Evolutionary conservation across 53 echinoderm and acorn worm species (phyloP).

Genomic region (Crossaster papposus): DNA sequence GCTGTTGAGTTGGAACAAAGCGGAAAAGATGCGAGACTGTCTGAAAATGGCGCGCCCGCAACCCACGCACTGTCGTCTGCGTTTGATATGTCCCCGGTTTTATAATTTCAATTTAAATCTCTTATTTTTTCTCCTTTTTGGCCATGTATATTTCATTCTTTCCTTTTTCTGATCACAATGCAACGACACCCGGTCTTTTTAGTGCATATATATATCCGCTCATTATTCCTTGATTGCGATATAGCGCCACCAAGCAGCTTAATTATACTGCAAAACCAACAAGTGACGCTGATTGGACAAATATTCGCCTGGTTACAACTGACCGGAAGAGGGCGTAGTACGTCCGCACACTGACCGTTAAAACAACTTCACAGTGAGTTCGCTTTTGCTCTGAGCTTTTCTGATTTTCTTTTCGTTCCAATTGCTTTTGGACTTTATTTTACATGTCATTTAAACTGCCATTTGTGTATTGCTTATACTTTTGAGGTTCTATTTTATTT

Average conservation of each 20-base stretch:
- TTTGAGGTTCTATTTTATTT: no score
- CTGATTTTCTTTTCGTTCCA: no score
- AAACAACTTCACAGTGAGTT: no score
- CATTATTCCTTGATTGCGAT: neutral
- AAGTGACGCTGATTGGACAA: slow-evolving; percentile 43
- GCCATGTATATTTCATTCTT: neutral
- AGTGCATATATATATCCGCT: no score
- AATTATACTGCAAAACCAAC: neutral
- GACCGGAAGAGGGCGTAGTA: slow-evolving; percentile 28
- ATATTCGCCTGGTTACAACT: neutral
- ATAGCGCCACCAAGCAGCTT: slow-evolving; percentile 47
- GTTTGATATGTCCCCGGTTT: slow-evolving; percentile 34
- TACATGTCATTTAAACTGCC: no score
- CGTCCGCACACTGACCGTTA: neutral
- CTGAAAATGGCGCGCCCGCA: neutral
- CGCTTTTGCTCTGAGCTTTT: neutral
- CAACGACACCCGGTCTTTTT: no score
- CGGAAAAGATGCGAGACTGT: neutral
- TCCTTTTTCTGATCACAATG: neutral
- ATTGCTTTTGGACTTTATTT: no score
- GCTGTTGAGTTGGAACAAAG: slow-evolving; percentile 12
- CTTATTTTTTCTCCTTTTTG: neutral
- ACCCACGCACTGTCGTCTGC: slow-evolving; percentile 12
- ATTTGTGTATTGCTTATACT: no score
- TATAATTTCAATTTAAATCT: neutral